A percentile compares a stretch with the other conserved stretches of the same genome.
These are phyloP conservation scores for Archips xylosteana DNA, from an alignment of 2,888 invertebrate genomes.

Conservation along the genomic window DNA sequence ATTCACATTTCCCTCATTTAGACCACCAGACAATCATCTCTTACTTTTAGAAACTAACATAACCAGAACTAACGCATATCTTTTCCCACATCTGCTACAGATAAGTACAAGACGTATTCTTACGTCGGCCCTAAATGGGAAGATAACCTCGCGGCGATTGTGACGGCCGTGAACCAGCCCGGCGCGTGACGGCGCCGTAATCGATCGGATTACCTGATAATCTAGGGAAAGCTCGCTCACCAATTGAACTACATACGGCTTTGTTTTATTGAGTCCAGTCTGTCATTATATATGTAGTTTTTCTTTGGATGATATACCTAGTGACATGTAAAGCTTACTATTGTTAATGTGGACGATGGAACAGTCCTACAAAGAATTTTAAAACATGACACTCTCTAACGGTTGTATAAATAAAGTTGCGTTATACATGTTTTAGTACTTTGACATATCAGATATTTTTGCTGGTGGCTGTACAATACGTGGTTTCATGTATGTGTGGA, in stretches of 20 bases:
- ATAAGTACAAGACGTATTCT: slow-evolving; percentile 26
- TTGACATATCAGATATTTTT: too few species aligned
- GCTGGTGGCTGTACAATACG: too few species aligned
- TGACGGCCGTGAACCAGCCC: slow-evolving; percentile 28
- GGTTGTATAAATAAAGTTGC: too few species aligned
- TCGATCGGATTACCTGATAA: slow-evolving; percentile 31
- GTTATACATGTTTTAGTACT: too few species aligned
- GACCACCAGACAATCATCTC: too few species aligned
- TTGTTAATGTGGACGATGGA: background rate
- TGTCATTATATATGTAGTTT: background rate
- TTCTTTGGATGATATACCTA: background rate
- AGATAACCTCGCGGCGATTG: slow-evolving; percentile 33
- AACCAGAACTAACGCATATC: slow-evolving; percentile 15
- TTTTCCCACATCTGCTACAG: slow-evolving; percentile 17
- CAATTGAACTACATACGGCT: slow-evolving; percentile 11
- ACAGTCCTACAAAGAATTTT: too few species aligned
- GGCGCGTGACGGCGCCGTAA: slow-evolving; percentile 37
- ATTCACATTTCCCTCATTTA: too few species aligned
- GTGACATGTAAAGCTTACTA: background rate
- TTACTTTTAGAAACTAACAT: background rate
- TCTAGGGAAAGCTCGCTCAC: slow-evolving; percentile 33
- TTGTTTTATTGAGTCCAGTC: slow-evolving; percentile 9
- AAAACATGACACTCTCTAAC: too few species aligned
- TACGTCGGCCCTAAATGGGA: slow-evolving; percentile 26
- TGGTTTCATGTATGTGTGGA: too few species aligned